A percentile compares a stretch with the other conserved stretches of the same genome.
phyloP scores from a whole-genome alignment of 1,140 invertebrate species.

The Cydia pomonella region DNA sequence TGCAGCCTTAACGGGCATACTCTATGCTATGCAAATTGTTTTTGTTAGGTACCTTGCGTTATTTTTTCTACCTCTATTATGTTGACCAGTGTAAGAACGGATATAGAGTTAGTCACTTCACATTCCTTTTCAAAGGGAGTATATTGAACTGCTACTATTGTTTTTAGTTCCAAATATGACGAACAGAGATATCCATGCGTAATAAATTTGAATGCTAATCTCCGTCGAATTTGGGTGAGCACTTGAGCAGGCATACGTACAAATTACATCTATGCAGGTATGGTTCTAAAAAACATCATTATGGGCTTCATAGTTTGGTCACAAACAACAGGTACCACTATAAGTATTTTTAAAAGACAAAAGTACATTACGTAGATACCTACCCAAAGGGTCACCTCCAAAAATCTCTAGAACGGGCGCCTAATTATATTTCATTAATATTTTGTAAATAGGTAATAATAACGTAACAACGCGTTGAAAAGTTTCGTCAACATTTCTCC shows the following conservation, averaged over 20 bases:
- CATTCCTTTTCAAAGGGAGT: constrained; percentile 16
- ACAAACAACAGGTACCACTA: too few species aligned
- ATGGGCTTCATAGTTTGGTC: too few species aligned
- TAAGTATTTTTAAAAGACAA: too few species aligned
- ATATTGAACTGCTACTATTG: constrained; percentile 18
- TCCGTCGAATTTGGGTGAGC: background rate
- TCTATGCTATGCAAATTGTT: constrained; percentile 21
- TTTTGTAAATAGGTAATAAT: too few species aligned
- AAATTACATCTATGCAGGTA: too few species aligned
- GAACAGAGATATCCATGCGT: background rate
- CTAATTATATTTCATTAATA: too few species aligned
- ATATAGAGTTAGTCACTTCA: constrained; percentile 27
- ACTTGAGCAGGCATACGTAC: background rate
- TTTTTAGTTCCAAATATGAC: constrained; percentile 23
- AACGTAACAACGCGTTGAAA: background rate
- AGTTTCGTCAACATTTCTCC: constrained; percentile 27
- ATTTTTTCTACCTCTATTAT: constrained; percentile 15
- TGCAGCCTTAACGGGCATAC: background rate
- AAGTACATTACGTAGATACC: too few species aligned
- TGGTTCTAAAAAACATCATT: too few species aligned
- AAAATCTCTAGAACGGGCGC: too few species aligned
- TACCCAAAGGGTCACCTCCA: too few species aligned
- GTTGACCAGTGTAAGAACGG: constrained; percentile 18
- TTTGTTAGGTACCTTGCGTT: constrained; percentile 26
- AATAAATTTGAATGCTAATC: constrained; percentile 18